These are phyloP conservation scores for Acrocephalus scirpaceus DNA, from an alignment of 2,797 vertebrate species.

Conservation along the genomic window DNA sequence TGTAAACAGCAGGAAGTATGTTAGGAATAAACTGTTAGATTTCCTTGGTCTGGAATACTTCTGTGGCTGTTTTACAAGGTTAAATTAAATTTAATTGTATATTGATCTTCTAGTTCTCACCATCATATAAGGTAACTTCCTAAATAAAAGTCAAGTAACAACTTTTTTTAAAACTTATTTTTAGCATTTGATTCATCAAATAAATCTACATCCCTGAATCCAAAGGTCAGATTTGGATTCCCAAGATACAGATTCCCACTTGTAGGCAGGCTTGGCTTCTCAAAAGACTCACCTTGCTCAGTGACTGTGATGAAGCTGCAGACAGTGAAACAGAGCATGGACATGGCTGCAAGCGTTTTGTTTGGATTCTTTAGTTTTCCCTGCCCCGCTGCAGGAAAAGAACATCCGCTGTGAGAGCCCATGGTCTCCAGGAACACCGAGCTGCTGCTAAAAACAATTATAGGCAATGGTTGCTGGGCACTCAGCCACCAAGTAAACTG, in stretches of 20 bases:
- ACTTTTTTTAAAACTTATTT: background rate
- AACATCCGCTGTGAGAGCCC: slow-evolving; percentile 13
- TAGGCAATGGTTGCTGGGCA: slow-evolving; percentile 76
- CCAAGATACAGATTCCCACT: background rate
- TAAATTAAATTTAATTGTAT: background rate
- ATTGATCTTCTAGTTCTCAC: background rate
- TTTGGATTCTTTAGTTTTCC: slow-evolving; percentile 16
- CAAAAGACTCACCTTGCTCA: background rate
- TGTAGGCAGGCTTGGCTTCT: background rate
- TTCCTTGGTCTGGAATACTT: background rate
- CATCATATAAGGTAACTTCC: background rate
- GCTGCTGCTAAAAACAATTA: slow-evolving; percentile 50
- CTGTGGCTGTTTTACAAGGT: background rate
- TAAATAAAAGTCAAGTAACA: background rate
- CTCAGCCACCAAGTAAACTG: slow-evolving; percentile 70
- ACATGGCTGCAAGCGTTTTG: background rate
- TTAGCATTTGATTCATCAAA: background rate
- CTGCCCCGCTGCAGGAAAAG: background rate
- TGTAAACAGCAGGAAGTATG: background rate
- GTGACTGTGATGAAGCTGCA: background rate
- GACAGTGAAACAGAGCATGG: background rate
- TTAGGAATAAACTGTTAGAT: background rate
- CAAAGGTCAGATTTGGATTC: background rate
- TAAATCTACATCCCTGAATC: background rate
- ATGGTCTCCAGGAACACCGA: background rate